Evolutionary conservation across 2,113 vertebrate genomes (phyloP), one percentile per base, ranked within the genome.

Genomic region (Muntiacus reevesi): DNA sequence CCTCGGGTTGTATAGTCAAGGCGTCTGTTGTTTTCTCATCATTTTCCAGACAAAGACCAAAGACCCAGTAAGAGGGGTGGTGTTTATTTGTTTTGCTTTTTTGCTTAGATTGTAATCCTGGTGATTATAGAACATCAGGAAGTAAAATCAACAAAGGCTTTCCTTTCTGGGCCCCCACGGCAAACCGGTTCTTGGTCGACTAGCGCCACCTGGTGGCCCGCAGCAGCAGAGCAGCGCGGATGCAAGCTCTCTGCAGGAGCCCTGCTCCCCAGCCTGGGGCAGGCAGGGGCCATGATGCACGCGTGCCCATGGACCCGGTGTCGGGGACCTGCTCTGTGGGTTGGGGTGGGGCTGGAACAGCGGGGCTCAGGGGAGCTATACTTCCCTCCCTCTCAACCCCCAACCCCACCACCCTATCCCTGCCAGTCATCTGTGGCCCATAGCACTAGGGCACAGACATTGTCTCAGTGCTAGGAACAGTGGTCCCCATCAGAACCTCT

Each of bases 21-120:
- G 62, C 5, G 1, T 78, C 97, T 91, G 94, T 94, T 95, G 92
- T 91, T 97, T 94, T 50, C 95, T 97, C 81, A 23, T 89, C 85
- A 89, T 96, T 96, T 96, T 98, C 97, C 97, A 97, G 94, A 96
- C 92, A 97, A 97, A 98, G 95, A 91, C 93, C 90, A 95, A 93
- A 94, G 86, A 94, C 52, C 83, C 87, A 25, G 89, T 43, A 57
- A 47, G 59, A 74, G 57, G 93, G 85, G 86, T 4, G 47, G 91
- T 96, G 79, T 98, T 97, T 98, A 97, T 98, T 98, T 98, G 98
- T 98, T 98, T 98, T 97, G 94, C 86, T 93, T 97, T 98, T 97
- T 97, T 97, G 95, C 97, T 97, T 97, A 96, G 97, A 97, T 98
- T 95, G 93, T 98, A 97, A 98, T 98, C 97, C 97, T 97, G 93